These are phyloP conservation scores for Vulpes lagopus DNA, from an alignment of 2,113 vertebrate species.

Conservation along the genomic window DNA sequence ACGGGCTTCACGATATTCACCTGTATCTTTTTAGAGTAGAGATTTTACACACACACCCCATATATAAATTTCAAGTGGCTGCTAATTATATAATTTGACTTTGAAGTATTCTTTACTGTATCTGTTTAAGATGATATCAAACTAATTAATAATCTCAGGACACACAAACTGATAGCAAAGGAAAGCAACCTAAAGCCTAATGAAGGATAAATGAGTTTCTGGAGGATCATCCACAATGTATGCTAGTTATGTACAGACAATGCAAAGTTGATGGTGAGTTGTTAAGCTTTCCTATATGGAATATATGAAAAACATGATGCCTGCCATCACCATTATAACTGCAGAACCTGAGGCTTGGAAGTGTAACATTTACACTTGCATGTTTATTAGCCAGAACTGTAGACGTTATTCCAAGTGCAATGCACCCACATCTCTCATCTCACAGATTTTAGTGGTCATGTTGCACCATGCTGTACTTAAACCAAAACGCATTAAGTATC, in stretches of 20 bases:
- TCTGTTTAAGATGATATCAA: conserved; percentile 29
- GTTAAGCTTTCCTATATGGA: neutral
- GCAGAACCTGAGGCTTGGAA: neutral
- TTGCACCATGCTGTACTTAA: neutral
- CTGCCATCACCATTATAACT: neutral
- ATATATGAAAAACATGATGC: neutral
- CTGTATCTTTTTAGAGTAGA: neutral
- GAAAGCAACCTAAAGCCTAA: conserved; percentile 40
- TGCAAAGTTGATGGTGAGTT: conserved; percentile 20
- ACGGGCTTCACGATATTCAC: neutral
- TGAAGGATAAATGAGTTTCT: neutral
- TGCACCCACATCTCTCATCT: neutral
- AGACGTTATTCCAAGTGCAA: neutral
- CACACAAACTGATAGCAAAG: neutral
- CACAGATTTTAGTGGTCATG: neutral
- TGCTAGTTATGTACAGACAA: neutral
- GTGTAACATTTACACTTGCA: neutral
- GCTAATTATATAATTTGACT: conserved; percentile 4
- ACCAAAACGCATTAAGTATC: neutral
- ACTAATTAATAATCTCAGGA: conserved; percentile 48
- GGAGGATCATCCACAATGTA: neutral
- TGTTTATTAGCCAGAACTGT: conserved; percentile 6
- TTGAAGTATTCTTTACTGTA: neutral
- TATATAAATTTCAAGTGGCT: neutral
- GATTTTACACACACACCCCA: neutral